Base-by-base conservation (phyloP, 2,113 vertebrate species). In the Tyto alba region DNA sequence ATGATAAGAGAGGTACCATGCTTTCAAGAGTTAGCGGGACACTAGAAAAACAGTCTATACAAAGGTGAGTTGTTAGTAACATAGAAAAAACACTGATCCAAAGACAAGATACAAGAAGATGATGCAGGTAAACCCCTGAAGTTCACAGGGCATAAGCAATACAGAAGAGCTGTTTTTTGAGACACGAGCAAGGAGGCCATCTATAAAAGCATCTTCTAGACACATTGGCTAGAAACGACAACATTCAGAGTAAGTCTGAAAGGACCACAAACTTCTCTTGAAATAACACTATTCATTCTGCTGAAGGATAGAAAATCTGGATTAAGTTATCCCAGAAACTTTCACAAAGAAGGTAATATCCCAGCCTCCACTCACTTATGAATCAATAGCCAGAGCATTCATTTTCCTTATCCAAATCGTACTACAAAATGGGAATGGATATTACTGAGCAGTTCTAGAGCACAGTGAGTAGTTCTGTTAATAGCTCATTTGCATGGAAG, bases 321-420 rank as follows among this genome's bases (percentile, higher is more conserved):
- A 45, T 67, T 13, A 68, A 56, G 23, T 62, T 25, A 73, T 34
- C 41, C 45, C 9, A 34, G 40, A 43, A 62, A 45, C 60, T 67
- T 87, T n/a, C 47, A 55, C 29, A 32, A 40, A 29, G 17, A 60
- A 73, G 23, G 27, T n/a, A 56, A 26, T 9, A 45, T n/a, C 40
- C 41, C 34, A 76, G n/a, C 1, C 1, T 25, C 53, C 18, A 36
- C n/a, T 17, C 20, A 52, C 47, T 55, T 47, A 9, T 0, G 8
- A 50, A 66, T 40, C 47, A 47, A 20, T 3, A 57, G 57, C 26
- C 52, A 30, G 7, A 50, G 12, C 10, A 7, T 34, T 40, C 32
- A 16, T 29, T 45, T 88, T 38, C 60, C 83, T 78, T 73, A 48
- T n/a, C 66, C 27, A 18, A 34, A 29, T 11, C 8, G 27, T 20